Evolutionary conservation across 2,797 vertebrate species (phyloP).

Genomic region (Semaprochilodus insignis): DNA sequence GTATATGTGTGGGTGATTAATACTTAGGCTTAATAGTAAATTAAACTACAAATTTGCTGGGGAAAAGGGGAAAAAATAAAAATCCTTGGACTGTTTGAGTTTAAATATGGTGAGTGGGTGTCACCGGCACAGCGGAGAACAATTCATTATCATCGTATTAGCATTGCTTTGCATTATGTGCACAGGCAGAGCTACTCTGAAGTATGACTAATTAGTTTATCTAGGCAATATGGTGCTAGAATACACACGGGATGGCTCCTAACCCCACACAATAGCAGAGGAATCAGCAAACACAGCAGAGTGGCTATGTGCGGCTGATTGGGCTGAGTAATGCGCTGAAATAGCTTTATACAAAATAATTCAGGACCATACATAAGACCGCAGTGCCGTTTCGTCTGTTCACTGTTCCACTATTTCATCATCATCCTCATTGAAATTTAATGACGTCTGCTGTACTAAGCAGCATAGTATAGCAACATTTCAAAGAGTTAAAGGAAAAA

Average conservation of each 20-base stretch:
- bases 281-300: conserved; percentile 12
- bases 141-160: conserved; percentile 58
- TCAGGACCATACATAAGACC: not conserved
- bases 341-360: conserved; percentile 1
- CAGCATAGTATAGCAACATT: too few relatives aligned
- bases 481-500: not conserved
- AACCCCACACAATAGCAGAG: conserved; percentile 3
- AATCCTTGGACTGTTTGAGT: conserved; percentile 11
- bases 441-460: not conserved
- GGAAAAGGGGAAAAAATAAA: not conserved
- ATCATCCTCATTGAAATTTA: not conserved
- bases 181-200: conserved; percentile 38
- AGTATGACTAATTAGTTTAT: conserved; percentile 58
- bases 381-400: too few relatives aligned
- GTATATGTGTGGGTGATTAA: conserved; percentile 13
- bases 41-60: conserved; percentile 14
- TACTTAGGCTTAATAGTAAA: conserved; percentile 14
- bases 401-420: not conserved
- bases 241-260: conserved; percentile 27
- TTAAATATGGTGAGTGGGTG: conserved; percentile 26
- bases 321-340: conserved; percentile 16
- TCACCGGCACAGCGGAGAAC: conserved; percentile 33
- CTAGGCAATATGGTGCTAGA: conserved; percentile 44
- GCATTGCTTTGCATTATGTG: conserved; percentile 53
- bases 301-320: not conserved